These are phyloP conservation scores for Phrynosoma platyrhinos DNA, from an alignment of 2,113 vertebrate species.

Conservation along the genomic window DNA sequence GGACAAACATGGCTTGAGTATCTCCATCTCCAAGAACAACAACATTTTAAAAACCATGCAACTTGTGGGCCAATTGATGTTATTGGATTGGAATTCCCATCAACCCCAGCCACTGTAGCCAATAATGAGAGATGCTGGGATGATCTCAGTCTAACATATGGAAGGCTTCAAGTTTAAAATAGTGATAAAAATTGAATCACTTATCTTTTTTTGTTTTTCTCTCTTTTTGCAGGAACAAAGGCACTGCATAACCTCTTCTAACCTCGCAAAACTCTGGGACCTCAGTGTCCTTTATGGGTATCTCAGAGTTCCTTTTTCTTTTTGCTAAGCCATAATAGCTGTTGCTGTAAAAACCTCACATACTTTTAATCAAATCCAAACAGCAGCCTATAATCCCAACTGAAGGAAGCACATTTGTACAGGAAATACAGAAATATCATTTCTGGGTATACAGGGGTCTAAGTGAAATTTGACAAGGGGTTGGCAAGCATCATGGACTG, in stretches of 20 bases:
- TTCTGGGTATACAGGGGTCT: not conserved
- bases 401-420: conserved; percentile 1
- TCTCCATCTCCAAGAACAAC: not conserved
- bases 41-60: not conserved
- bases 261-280: not conserved
- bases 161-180: not conserved
- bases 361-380: not conserved
- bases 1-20: no score
- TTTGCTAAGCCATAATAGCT: not conserved
- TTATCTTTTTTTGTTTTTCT: not conserved
- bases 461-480: not conserved
- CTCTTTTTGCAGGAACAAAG: not conserved
- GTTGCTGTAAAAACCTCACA: not conserved
- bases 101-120: not conserved
- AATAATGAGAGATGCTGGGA: not conserved
- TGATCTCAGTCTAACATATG: no score
- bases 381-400: not conserved
- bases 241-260: not conserved
- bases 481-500: not conserved
- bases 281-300: not conserved
- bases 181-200: not conserved
- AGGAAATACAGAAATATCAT: not conserved
- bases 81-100: not conserved
- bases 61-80: not conserved
- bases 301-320: not conserved